These are phyloP conservation scores for Eclectus roratus DNA, from an alignment of 2,113 vertebrate genomes.

Conservation along the genomic window DNA sequence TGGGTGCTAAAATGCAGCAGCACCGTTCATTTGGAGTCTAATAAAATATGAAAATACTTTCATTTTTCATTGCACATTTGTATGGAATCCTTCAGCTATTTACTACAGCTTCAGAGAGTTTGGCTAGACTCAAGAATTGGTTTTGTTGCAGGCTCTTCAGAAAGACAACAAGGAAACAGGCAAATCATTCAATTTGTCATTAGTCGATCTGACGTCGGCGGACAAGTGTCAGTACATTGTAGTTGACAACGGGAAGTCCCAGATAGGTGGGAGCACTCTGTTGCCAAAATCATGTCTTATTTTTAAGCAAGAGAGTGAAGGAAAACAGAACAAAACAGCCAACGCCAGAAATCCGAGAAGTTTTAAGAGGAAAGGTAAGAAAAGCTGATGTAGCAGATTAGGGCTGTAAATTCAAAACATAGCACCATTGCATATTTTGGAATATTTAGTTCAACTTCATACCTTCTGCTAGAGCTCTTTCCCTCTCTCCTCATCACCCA, in stretches of 20 bases:
- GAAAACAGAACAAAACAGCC: neutral
- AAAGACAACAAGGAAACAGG: neutral
- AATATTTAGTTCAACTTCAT: neutral
- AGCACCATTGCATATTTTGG: neutral
- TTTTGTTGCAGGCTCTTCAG: neutral
- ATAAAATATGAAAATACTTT: neutral
- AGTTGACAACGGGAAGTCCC: neutral
- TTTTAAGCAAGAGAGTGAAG: neutral
- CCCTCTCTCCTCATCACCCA: neutral
- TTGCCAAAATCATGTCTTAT: neutral
- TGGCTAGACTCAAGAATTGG: neutral
- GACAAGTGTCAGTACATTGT: neutral
- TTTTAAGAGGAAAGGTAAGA: neutral
- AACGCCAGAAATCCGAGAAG: neutral
- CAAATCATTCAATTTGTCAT: neutral
- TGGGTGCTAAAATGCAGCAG: neutral
- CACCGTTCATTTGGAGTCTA: neutral
- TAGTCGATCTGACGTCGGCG: neutral
- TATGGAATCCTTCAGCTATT: neutral
- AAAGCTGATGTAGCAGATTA: neutral
- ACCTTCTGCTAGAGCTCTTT: neutral
- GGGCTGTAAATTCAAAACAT: neutral
- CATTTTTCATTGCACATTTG: neutral
- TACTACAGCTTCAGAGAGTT: neutral
- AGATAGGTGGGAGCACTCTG: neutral